Conservation (phyloP, 53 echinoderm and acorn worm species). For the Henricia sp. region DNA sequence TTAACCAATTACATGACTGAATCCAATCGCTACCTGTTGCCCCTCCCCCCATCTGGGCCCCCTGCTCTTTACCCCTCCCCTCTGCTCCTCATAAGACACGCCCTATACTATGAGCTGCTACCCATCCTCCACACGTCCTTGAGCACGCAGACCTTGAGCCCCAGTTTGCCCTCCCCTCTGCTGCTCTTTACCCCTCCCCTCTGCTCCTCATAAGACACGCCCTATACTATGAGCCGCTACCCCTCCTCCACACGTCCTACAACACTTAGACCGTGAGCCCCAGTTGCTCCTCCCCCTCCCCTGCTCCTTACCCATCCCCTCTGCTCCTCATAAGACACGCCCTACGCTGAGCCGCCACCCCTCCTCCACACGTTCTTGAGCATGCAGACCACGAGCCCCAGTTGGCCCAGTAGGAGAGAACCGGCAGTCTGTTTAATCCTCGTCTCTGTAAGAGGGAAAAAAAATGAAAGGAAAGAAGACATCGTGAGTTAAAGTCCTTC, state of each 20-base stretch:
- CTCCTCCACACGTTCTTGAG: conserved; percentile 92
- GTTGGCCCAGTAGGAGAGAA: conserved; percentile 72
- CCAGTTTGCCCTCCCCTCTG: no score
- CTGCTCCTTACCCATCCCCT: conserved; percentile 40
- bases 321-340: conserved; percentile 77
- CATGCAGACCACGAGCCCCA: conserved; percentile 95
- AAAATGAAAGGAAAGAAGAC: no score
- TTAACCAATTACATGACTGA: no score
- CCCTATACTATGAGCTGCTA: no score
- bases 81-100: no score
- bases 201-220: conserved; percentile 77
- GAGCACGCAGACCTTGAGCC: no score
- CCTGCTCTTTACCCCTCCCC: no score
- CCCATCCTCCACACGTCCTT: no score
- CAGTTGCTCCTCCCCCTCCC: conserved; percentile 11
- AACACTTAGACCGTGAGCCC: conserved; percentile 90
- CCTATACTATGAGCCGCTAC: conserved; percentile 84
- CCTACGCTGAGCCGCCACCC: conserved; percentile 84
- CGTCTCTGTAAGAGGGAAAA: conserved; percentile 38
- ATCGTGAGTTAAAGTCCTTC: no score
- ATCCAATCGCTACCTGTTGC: no score
- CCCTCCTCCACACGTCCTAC: conserved; percentile 93
- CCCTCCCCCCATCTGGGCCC: no score
- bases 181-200: conserved; percentile 42
- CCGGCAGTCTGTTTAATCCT: conserved; percentile 35